Conservation (phyloP, 2,797 vertebrate species). For the Galaxias olidus region DNA sequence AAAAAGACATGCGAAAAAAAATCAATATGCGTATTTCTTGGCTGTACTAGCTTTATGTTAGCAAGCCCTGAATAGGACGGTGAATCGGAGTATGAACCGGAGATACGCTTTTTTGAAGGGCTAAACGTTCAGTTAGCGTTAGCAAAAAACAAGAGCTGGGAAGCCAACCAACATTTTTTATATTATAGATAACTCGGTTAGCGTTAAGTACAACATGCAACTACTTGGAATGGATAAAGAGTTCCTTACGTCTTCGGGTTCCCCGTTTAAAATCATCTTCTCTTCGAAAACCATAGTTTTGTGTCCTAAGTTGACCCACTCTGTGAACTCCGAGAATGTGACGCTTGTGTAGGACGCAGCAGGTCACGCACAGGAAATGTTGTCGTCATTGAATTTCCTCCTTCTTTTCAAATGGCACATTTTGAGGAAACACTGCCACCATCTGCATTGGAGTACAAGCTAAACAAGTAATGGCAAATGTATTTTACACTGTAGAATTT, state of each 20-base stretch:
- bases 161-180: no score
- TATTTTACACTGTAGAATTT: neutral
- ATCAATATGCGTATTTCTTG: no score
- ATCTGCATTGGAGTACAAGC: no score
- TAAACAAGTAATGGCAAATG: neutral
- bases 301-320: constrained; percentile 34
- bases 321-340: neutral
- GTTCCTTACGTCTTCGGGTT: constrained; percentile 69
- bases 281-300: constrained; percentile 75
- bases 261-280: constrained; percentile 75
- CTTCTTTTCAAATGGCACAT: no score
- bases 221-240: neutral
- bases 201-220: no score
- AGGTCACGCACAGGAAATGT: constrained; percentile 48
- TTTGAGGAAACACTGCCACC: no score
- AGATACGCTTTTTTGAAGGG: neutral
- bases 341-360: constrained; percentile 51
- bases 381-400: no score
- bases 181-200: no score
- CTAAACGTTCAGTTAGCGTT: neutral
- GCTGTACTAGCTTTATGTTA: neutral
- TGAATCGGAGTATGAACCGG: no score
- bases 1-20: constrained; percentile 15
- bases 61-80: neutral
- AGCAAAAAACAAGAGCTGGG: neutral